Percentiles rank a stretch among this genome's conserved stretches.
These are phyloP conservation scores for Therioaphis trifolii DNA, from an alignment of 2,888 invertebrate genomes.

Conservation along the genomic window DNA sequence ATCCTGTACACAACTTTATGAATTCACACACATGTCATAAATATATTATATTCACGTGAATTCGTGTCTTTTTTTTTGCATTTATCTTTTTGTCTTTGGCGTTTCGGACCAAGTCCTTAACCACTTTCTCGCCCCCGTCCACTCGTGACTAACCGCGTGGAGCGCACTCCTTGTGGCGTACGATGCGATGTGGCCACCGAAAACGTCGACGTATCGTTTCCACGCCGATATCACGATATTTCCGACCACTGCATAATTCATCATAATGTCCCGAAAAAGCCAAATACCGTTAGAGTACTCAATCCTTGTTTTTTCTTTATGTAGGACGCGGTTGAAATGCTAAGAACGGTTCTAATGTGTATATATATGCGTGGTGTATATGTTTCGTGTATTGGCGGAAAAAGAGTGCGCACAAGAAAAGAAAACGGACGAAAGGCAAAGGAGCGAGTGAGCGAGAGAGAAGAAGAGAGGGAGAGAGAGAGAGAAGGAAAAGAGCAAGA, in stretches of 20 bases:
- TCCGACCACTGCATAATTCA: constrained; percentile 41
- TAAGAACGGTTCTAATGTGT: not conserved
- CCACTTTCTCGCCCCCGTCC: too few relatives aligned
- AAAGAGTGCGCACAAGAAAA: too few relatives aligned
- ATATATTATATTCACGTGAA: too few relatives aligned
- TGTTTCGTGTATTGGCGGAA: not conserved
- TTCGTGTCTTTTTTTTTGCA: not conserved
- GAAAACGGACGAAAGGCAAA: too few relatives aligned
- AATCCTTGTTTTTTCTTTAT: constrained; percentile 35
- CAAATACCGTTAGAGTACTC: constrained; percentile 16
- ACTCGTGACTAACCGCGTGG: too few relatives aligned
- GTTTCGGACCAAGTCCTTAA: too few relatives aligned
- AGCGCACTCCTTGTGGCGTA: not conserved
- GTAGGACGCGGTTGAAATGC: not conserved
- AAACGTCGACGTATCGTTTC: not conserved
- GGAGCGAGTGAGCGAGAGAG: too few relatives aligned
- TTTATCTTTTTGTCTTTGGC: not conserved
- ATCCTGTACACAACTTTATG: not conserved
- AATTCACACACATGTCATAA: not conserved
- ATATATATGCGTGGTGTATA: not conserved
- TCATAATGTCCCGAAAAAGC: constrained; percentile 8
- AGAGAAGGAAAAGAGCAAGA: too few relatives aligned
- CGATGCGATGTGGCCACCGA: not conserved
- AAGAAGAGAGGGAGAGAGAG: too few relatives aligned
- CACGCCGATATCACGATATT: not conserved